These are phyloP conservation scores for Pseudocheirus occidentalis DNA, from an alignment of 2,797 vertebrate species.

Conservation along the genomic window DNA sequence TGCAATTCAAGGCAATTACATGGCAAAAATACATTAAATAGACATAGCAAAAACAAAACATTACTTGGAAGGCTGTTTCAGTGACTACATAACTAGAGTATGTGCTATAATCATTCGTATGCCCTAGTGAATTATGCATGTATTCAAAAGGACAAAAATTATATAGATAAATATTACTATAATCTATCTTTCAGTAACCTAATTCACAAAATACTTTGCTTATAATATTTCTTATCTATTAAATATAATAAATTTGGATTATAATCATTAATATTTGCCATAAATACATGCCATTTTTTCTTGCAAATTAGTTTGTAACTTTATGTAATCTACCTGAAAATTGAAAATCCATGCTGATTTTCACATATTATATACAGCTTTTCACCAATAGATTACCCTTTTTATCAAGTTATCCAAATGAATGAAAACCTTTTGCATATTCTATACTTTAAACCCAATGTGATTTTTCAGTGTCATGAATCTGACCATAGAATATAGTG, in stretches of 20 bases:
- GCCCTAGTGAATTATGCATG: not conserved
- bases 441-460: not conserved
- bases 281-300: not conserved
- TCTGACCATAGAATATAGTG: not conserved
- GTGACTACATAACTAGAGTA: not conserved
- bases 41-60: not conserved
- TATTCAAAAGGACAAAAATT: not conserved
- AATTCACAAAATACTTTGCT: not conserved
- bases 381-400: not conserved
- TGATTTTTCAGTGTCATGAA: not conserved
- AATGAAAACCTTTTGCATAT: not conserved
- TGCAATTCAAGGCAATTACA: not conserved
- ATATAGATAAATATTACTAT: not conserved
- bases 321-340: not conserved
- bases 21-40: not conserved
- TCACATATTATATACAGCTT: not conserved
- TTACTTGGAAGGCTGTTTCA: not conserved
- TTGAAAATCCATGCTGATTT: not conserved
- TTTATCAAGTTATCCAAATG: not conserved
- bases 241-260: not conserved
- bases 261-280: not conserved
- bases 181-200: not conserved
- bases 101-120: not conserved
- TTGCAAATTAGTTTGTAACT: not conserved
- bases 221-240: not conserved